Conservation (phyloP, 2,113 vertebrate genomes). For the Lophura nycthemera region DNA sequence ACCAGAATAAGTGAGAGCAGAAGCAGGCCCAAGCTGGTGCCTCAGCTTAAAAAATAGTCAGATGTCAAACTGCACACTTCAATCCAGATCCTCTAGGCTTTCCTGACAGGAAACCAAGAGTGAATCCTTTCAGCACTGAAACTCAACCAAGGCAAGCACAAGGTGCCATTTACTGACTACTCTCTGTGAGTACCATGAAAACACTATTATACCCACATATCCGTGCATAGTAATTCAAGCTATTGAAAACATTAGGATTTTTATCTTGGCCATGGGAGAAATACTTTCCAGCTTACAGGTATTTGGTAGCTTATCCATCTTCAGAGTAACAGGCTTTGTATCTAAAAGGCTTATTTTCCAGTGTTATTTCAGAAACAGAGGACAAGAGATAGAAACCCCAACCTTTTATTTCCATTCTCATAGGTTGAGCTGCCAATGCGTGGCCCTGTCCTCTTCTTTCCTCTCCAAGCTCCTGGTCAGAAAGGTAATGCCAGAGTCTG, state of each 20-base stretch:
- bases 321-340: constrained; percentile 27
- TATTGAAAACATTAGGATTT: neutral
- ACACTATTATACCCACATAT: neutral
- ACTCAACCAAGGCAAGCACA: neutral
- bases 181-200: constrained; percentile 3
- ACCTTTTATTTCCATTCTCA: constrained; percentile 18
- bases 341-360: constrained; percentile 49
- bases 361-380: constrained; percentile 61
- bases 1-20: constrained; percentile 1
- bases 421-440: neutral
- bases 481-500: constrained; percentile 10
- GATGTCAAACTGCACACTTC: neutral
- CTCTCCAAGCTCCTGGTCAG: neutral
- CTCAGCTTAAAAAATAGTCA: neutral
- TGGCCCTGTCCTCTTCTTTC: neutral
- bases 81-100: neutral
- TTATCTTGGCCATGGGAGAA: constrained; percentile 8
- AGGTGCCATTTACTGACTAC: neutral
- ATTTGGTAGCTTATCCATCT: constrained; percentile 54
- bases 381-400: constrained; percentile 11
- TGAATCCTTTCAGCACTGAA: neutral
- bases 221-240: neutral
- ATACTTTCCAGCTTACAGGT: constrained; percentile 26
- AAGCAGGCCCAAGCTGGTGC: neutral
- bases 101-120: neutral